phyloP scores from a whole-genome alignment of 2,888 invertebrate genomes.

The Euzophera pinguis region DNA sequence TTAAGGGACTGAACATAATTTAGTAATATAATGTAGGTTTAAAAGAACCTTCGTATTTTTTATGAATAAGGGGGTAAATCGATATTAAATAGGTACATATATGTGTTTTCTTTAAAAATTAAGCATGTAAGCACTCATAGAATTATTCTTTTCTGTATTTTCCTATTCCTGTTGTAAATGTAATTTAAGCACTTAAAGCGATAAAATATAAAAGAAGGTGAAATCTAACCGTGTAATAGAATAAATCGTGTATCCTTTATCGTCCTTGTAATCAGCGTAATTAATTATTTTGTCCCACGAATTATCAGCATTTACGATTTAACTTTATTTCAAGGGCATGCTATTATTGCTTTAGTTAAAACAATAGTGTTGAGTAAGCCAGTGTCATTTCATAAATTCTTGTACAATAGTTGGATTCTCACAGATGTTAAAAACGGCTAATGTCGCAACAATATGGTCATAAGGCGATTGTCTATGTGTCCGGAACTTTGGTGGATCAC shows the following conservation, averaged over 20 bases:
- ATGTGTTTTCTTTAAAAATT: too few relatives aligned
- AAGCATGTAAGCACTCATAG: too few relatives aligned
- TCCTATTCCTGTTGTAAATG: too few relatives aligned
- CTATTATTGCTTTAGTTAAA: slow-evolving; percentile 32
- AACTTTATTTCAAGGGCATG: slow-evolving; percentile 39
- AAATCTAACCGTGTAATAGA: background rate
- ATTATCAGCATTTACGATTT: slow-evolving; percentile 17
- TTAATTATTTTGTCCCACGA: slow-evolving; percentile 18
- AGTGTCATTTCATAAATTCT: slow-evolving; percentile 57
- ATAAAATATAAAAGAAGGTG: background rate
- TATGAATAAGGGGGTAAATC: too few relatives aligned
- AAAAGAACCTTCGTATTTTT: too few relatives aligned
- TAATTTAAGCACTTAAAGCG: background rate
- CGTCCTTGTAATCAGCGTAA: slow-evolving; percentile 7
- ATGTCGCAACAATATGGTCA: slow-evolving; percentile 18
- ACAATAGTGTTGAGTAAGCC: slow-evolving; percentile 58
- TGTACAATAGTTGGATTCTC: slow-evolving; percentile 53
- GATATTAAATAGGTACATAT: too few relatives aligned
- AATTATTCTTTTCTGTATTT: too few relatives aligned
- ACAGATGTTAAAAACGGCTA: slow-evolving; percentile 35
- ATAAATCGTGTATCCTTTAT: background rate
- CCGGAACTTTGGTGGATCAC: slow-evolving; percentile 8
- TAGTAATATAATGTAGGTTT: too few relatives aligned
- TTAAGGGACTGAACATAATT: too few relatives aligned
- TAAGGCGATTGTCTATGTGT: background rate